Evolutionary conservation across 2,113 vertebrate genomes (phyloP).

Genomic region (Acrocephalus kingi): DNA sequence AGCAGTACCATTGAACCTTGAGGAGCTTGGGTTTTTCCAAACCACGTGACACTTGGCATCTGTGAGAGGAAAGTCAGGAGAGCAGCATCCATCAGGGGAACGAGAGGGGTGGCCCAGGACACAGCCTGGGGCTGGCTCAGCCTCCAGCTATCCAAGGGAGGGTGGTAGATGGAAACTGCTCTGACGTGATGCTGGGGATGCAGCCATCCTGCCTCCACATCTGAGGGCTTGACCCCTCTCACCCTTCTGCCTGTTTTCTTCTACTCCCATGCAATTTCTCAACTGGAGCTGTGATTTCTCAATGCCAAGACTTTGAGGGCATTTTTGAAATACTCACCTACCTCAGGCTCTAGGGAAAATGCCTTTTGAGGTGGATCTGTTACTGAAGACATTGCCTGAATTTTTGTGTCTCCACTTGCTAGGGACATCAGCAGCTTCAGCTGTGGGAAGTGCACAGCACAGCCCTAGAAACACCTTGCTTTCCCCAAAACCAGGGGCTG

Average conservation of each 20-base stretch:
- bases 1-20: not conserved
- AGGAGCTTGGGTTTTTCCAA: not conserved
- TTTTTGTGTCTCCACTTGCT: not conserved
- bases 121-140: not conserved
- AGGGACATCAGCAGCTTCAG: not conserved
- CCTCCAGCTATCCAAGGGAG: not conserved
- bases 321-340: not conserved
- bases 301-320: not conserved
- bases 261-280: not conserved
- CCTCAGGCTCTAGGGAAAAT: not conserved
- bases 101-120: rapidly evolving
- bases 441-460: not conserved
- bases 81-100: not conserved
- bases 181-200: rapidly evolving
- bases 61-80: not conserved
- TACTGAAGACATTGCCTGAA: not conserved
- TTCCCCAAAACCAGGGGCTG: not conserved
- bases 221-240: not conserved
- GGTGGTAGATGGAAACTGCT: not conserved
- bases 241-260: not conserved
- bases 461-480: not conserved
- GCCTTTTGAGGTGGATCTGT: not conserved
- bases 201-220: rapidly evolving
- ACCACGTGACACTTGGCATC: rapidly evolving
- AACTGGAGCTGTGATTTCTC: not conserved